These are phyloP conservation scores for Aradophagus sp. DNA, from an alignment of 1,140 invertebrate species.

Conservation along the genomic window DNA sequence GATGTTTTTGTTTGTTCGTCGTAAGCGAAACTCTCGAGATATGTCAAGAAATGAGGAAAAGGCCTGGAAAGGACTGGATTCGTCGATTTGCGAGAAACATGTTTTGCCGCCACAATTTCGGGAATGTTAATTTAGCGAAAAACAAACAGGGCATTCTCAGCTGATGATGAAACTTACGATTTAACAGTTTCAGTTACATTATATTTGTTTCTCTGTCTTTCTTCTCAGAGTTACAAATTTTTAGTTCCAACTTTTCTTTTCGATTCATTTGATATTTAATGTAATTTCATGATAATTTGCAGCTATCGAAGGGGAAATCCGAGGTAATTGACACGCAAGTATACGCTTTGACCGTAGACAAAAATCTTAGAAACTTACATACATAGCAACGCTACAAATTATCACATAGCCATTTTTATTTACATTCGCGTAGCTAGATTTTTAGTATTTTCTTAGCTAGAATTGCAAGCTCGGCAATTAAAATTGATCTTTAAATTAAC, in stretches of 20 bases:
- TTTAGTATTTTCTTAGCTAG: constrained; percentile 40
- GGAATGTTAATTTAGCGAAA: no score
- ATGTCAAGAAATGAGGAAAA: constrained; percentile 64
- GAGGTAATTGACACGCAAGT: constrained; percentile 61
- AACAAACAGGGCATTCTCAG: constrained; percentile 56
- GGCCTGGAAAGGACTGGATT: constrained; percentile 24
- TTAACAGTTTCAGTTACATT: constrained; percentile 34
- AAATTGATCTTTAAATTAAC: constrained; percentile 22
- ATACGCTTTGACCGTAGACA: constrained; percentile 51
- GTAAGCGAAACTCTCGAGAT: constrained; percentile 68
- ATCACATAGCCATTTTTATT: constrained; percentile 50
- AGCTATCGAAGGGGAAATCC: constrained; percentile 56
- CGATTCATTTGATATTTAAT: constrained; percentile 47
- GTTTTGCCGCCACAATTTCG: no score
- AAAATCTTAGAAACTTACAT: constrained; percentile 25
- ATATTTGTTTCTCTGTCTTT: constrained; percentile 30
- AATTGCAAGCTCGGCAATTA: constrained; percentile 27
- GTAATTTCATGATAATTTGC: constrained; percentile 57
- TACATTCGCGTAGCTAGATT: constrained; percentile 51
- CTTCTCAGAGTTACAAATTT: constrained; percentile 23
- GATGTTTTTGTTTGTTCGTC: constrained; percentile 62
- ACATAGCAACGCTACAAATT: constrained; percentile 43
- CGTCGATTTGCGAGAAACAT: no score
- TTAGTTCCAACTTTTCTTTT: constrained; percentile 41
- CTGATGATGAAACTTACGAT: constrained; percentile 44